Base-by-base conservation (phyloP, 64 coral and sea anemone species). In the Stylophora pistillata region DNA sequence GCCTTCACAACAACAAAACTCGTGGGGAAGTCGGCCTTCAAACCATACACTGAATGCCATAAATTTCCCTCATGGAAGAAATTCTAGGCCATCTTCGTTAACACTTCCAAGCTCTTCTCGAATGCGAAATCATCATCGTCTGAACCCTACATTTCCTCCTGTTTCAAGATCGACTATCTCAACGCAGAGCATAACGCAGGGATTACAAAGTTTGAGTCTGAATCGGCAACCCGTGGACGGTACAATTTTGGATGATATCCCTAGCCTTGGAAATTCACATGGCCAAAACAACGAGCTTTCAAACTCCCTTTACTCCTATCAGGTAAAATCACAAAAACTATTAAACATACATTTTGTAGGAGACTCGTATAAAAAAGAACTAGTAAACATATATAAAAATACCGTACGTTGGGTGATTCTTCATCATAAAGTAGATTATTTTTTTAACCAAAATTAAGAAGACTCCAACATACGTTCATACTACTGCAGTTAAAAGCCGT, bases 181-280 rank as follows among this genome's bases (percentile, higher is more conserved):
- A 6, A 90, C 92, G n/a, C 91, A 96, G 76, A 96, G 90, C 62
- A 96, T 96, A 86, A 96, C 95, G 18, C 95, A 96, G 78, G 92
- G 95, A 56, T 82, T 96, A 77, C 95, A 96, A 71, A 96, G 87
- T 66, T 75, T 96, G 56, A 93, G 74, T 60, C 52, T 96, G 26
- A 87, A 86, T 33, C 88, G 95, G 21, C 91, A 96, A 20, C 95
- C 95, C 32, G 90, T 96, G 56, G 95, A 96, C 74, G 95, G 95
- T 30, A 96, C 95, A 9, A 93, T 96, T 79, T 88, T 96, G 76
- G 95, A 96, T 55, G 89, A 93, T 59, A 96, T 96, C 26, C 89
- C 91, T 14, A 92, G 95, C 60, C 88, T 96, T 76, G 95, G 95
- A 74, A 96, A 96, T 64, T 96, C 95, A 63, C 95, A 96, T 81